Evolutionary conservation across 2,797 vertebrate genomes (phyloP), one percentile per base, ranked within the genome.

Genomic region (Odontamblyopus rebecca): DNA sequence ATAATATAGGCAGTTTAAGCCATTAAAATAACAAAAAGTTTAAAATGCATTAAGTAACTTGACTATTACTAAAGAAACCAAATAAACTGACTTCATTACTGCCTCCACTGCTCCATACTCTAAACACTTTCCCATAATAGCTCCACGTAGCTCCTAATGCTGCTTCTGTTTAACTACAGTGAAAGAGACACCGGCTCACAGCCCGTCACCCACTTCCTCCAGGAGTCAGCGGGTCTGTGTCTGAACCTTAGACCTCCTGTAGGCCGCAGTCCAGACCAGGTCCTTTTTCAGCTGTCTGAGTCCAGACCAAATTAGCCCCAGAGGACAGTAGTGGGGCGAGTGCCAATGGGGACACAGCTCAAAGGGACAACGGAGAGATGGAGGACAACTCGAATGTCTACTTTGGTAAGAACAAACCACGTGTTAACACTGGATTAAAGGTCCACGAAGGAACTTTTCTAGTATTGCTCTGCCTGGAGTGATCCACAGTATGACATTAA

Each of bases 241-340:
- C n/a, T 50, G 69, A 61, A 69, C 80, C 67, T 59, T 51, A 64
- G 81, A 44, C 71, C 50, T 80, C 80, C 72, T 61, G 59, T 80
- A 77, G 75, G 83, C 59, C 2, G 18, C 3, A 62, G 61, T 73
- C 27, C 71, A 68, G 74, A 81, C 0, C 68, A 68, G 82, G 84
- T 91, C 89, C 26, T 1, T 83, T 89, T 88, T 74, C 91, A 90
- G 87, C 88, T 88, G 89, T 87, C 85, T 84, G 85, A 6, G 44
- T 0, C 6, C 57, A 72, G 68, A 64, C 75, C 87, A 81, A 86
- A 85, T 89, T 88, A 89, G 89, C 68, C 66, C 26, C 70, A 12
- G 54, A 9, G 74, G 71, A 76, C 85, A 68, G 77, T 73, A 19
- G 1, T 29, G 67, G 67, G 65, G 73, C 41, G 44, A 67, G n/a